Conservation (phyloP, 2,797 vertebrate genomes). For the Hyperoplus lanceolatus region DNA sequence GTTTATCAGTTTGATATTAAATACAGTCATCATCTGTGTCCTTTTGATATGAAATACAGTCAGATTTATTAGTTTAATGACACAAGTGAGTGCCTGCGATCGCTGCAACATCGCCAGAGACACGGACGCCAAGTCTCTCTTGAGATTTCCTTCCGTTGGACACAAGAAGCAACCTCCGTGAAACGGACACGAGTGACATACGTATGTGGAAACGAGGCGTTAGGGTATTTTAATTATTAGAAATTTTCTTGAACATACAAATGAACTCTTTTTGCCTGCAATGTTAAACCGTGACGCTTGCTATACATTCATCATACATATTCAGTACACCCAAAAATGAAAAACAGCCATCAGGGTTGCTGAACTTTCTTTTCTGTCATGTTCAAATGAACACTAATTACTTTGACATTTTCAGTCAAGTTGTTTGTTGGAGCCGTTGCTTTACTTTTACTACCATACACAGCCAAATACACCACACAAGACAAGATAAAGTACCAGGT, state of each 20-base stretch:
- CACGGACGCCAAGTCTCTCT: too few relatives aligned
- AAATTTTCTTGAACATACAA: background rate
- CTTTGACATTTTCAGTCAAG: background rate
- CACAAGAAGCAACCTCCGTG: too few relatives aligned
- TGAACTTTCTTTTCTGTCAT: background rate
- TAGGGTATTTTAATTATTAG: too few relatives aligned
- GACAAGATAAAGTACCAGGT: background rate
- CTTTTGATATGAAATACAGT: too few relatives aligned
- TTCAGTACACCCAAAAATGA: background rate
- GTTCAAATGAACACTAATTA: background rate
- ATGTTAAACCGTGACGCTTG: background rate
- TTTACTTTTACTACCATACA: background rate
- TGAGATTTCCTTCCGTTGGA: too few relatives aligned
- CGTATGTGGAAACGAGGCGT: too few relatives aligned
- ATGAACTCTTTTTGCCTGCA: background rate
- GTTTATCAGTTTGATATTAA: too few relatives aligned
- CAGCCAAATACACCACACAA: constrained; percentile 3
- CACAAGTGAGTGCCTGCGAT: too few relatives aligned
- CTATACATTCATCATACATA: constrained; percentile 4
- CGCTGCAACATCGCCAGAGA: too few relatives aligned
- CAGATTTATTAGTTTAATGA: too few relatives aligned
- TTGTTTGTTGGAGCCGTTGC: background rate
- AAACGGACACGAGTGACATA: too few relatives aligned
- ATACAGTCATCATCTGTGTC: too few relatives aligned
- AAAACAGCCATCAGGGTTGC: background rate